Percentiles rank a stretch among this genome's conserved stretches.
Conservation (phyloP, 2,797 vertebrate genomes). For the Microctenopoma stevenorrisi region DNA sequence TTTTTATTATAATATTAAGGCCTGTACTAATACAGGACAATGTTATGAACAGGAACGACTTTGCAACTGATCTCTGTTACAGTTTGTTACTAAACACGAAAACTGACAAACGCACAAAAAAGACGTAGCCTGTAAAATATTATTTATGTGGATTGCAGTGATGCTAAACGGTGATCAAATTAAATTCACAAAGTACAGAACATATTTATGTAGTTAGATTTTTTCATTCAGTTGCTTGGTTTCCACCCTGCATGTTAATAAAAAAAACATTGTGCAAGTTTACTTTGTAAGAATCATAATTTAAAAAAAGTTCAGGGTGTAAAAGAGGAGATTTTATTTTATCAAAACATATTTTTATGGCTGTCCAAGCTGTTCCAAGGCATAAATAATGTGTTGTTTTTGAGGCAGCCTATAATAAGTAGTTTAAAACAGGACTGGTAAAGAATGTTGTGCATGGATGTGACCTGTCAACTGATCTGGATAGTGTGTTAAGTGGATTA, state of each 20-base stretch:
- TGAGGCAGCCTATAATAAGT: background rate
- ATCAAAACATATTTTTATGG: slow-evolving; percentile 2
- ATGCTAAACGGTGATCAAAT: slow-evolving; percentile 29
- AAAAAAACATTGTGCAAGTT: slow-evolving; percentile 46
- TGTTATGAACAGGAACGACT: slow-evolving; percentile 22
- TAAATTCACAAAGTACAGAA: slow-evolving; percentile 44
- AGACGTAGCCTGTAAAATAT: slow-evolving; percentile 30
- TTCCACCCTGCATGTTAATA: slow-evolving; percentile 67
- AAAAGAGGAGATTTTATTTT: no score
- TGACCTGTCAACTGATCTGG: background rate
- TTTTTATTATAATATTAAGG: slow-evolving; percentile 46
- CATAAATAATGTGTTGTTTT: background rate
- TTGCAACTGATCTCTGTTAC: slow-evolving; percentile 3
- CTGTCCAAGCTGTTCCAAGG: slow-evolving; percentile 1
- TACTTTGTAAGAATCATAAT: slow-evolving; percentile 43
- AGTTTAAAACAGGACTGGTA: background rate
- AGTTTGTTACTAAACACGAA: slow-evolving; percentile 25
- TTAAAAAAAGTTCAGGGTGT: background rate
- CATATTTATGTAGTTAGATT: slow-evolving; percentile 59
- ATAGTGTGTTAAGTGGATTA: background rate
- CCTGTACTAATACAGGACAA: slow-evolving; percentile 16
- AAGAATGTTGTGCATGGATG: slow-evolving; percentile 1
- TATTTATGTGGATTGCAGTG: slow-evolving; percentile 40
- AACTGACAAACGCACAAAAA: slow-evolving; percentile 4
- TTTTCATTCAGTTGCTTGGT: slow-evolving; percentile 62